Evolutionary conservation across 92 coral and sea anemone species (phyloP).

Genomic region (Blastomussa wellsi): DNA sequence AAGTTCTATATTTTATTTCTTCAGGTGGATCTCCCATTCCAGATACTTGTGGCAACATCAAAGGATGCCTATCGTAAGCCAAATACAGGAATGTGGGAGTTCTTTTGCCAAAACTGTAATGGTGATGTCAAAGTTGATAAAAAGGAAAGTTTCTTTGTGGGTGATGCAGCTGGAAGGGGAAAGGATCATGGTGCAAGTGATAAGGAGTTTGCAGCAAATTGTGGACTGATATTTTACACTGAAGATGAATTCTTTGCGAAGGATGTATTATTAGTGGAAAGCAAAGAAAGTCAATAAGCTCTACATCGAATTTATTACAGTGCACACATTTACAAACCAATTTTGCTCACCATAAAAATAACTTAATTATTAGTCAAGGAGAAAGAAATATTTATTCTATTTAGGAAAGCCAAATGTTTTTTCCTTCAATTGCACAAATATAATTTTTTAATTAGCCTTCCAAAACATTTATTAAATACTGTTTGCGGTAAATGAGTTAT

Average conservation of each 20-base stretch:
- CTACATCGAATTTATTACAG: neutral
- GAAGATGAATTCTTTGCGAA: constrained; percentile 63
- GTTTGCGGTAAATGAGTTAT: too few species aligned
- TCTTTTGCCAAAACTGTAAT: constrained; percentile 47
- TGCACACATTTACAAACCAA: neutral
- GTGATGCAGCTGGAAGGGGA: constrained; percentile 75
- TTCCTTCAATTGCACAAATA: too few species aligned
- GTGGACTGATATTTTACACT: constrained; percentile 62
- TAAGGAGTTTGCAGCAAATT: constrained; percentile 65
- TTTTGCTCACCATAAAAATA: neutral
- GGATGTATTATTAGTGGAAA: neutral
- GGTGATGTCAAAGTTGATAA: constrained; percentile 49
- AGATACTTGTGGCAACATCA: constrained; percentile 62
- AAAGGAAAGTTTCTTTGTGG: constrained; percentile 65
- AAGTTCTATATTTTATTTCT: neutral
- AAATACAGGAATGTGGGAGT: constrained; percentile 70
- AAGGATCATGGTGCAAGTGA: constrained; percentile 71
- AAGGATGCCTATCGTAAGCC: constrained; percentile 67
- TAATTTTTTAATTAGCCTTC: too few species aligned
- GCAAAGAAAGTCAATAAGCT: neutral
- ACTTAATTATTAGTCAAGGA: neutral
- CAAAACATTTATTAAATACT: too few species aligned
- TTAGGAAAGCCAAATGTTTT: neutral
- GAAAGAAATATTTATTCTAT: neutral
- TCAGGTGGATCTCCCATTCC: constrained; percentile 66